phyloP scores from a whole-genome alignment of 2,797 vertebrate species.

The Xenopus petersii region DNA sequence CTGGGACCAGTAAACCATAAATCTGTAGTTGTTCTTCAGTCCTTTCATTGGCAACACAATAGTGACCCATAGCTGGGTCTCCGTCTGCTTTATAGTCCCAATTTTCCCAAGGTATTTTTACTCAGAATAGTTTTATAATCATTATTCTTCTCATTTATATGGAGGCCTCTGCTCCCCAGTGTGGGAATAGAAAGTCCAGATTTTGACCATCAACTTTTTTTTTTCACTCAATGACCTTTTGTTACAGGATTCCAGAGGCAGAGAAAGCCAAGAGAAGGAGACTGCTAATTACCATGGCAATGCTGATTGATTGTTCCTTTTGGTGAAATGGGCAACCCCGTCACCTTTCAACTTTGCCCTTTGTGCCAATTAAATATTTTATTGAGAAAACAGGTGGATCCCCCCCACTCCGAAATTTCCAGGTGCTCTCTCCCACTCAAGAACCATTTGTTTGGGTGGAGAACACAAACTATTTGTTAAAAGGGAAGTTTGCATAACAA shows the following conservation, averaged over 20 bases:
- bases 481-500: too few relatives aligned
- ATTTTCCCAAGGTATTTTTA: too few relatives aligned
- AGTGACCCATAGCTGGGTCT: not conserved
- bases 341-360: slow-evolving; percentile 54
- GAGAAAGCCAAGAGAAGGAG: not conserved
- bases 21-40: not conserved
- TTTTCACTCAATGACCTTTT: slow-evolving; percentile 6
- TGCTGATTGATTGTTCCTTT: too few relatives aligned
- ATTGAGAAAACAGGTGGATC: slow-evolving; percentile 44
- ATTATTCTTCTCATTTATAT: not conserved
- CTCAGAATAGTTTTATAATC: too few relatives aligned
- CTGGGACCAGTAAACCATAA: too few relatives aligned
- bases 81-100: not conserved
- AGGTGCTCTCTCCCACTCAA: too few relatives aligned
- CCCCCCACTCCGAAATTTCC: not conserved
- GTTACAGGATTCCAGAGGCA: slow-evolving; percentile 1
- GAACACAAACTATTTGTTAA: too few relatives aligned
- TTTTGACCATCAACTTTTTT: not conserved
- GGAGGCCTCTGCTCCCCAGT: not conserved
- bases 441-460: too few relatives aligned
- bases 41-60: not conserved
- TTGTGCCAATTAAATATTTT: slow-evolving; percentile 56
- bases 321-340: slow-evolving; percentile 26
- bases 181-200: slow-evolving; percentile 8
- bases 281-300: slow-evolving; percentile 7